These are phyloP conservation scores for Odocoileus hemionus DNA, from an alignment of 2,113 vertebrate genomes.

Conservation along the genomic window DNA sequence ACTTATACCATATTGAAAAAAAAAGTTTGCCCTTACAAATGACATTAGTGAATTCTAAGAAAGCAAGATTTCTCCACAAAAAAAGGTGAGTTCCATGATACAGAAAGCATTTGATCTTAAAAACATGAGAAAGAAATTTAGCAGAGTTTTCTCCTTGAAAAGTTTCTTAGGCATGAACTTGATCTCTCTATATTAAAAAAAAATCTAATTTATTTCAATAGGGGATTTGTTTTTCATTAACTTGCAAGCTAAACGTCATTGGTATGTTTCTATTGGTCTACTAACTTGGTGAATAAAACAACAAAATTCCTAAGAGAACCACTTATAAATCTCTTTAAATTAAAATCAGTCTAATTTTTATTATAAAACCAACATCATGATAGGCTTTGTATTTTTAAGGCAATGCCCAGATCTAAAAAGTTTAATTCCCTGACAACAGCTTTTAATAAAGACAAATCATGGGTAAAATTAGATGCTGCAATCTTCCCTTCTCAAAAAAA, in stretches of 20 bases:
- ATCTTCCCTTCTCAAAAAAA: conserved; percentile 48
- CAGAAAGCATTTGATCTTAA: conserved; percentile 50
- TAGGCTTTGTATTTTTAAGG: conserved; percentile 54
- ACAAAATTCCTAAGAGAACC: conserved; percentile 61
- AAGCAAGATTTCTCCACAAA: conserved; percentile 47
- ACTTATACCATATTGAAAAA: conserved; percentile 88
- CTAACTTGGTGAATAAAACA: conserved; percentile 65
- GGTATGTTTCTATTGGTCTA: conserved; percentile 41
- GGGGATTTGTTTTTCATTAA: conserved; percentile 71
- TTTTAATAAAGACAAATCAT: conserved; percentile 74
- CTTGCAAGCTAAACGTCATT: conserved; percentile 50
- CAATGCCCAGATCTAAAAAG: conserved; percentile 44
- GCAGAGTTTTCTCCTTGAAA: conserved; percentile 58
- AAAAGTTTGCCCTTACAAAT: conserved; percentile 83
- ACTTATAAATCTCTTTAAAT: conserved; percentile 71
- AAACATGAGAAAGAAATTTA: conserved; percentile 63
- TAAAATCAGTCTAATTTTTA: conserved; percentile 70
- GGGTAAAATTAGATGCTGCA: conserved; percentile 64
- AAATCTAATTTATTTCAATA: conserved; percentile 49
- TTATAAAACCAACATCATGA: conserved; percentile 42
- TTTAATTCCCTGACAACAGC: conserved; percentile 50
- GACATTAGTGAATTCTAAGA: conserved; percentile 73
- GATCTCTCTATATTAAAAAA: conserved; percentile 54
- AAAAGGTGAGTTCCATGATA: conserved; percentile 28
- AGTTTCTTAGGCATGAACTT: conserved; percentile 57